Conservation (phyloP, 2,797 vertebrate genomes). For the Muraenolepis orangiensis region DNA sequence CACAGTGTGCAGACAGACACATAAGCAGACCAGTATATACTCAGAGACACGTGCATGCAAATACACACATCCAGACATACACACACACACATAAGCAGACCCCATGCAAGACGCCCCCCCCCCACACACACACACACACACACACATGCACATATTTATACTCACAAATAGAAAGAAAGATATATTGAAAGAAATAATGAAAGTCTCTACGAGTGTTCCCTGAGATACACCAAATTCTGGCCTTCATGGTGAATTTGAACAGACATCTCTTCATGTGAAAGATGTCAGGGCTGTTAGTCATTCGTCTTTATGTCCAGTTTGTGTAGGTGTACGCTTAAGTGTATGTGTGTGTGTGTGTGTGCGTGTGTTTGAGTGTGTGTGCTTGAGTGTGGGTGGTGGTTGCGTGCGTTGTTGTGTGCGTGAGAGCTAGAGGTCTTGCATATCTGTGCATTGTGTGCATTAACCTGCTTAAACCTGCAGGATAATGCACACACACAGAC, state of each 20-base stretch:
- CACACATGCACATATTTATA: too few species aligned
- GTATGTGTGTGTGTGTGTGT: neutral
- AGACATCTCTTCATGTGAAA: neutral
- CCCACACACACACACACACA: neutral
- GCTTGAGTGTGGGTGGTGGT: neutral
- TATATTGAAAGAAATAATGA: neutral
- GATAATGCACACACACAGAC: neutral
- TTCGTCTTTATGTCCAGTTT: neutral
- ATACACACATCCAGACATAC: neutral
- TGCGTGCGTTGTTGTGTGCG: neutral
- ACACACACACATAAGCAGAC: too few species aligned
- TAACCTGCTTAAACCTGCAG: neutral
- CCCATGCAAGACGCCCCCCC: too few species aligned
- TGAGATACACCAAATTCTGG: neutral
- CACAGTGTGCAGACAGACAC: neutral
- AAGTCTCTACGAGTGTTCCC: too few species aligned
- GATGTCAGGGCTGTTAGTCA: neutral
- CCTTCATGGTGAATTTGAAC: neutral
- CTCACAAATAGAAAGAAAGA: neutral
- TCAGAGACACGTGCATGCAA: neutral
- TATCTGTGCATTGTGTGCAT: neutral
- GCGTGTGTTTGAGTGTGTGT: neutral
- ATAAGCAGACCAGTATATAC: neutral
- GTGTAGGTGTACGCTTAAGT: neutral
- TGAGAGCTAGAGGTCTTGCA: neutral